A percentile compares a stretch with the other conserved stretches of the same genome.
phyloP scores from a whole-genome alignment of 2,113 vertebrate genomes.

The Acrocephalus arundinaceus region DNA sequence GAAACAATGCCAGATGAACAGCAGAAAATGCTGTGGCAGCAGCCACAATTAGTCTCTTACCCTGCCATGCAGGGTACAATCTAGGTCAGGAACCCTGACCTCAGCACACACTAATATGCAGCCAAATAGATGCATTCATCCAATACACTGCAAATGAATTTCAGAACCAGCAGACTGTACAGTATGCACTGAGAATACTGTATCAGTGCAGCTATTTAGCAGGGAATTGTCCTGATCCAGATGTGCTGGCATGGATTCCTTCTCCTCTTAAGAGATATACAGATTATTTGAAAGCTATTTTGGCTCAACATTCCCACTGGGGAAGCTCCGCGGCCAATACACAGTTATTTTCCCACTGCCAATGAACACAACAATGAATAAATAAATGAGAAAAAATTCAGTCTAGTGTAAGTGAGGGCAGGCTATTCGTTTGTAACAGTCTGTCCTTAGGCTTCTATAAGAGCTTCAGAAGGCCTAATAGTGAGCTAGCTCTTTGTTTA shows the following conservation, averaged over 20 bases:
- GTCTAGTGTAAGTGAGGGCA: neutral
- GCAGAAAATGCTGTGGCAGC: neutral
- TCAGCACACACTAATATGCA: neutral
- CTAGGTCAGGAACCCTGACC: conserved; percentile 38
- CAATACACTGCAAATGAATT: neutral
- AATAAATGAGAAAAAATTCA: neutral
- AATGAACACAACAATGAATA: neutral
- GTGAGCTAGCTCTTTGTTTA: neutral
- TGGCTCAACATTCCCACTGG: neutral
- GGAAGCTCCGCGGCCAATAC: neutral
- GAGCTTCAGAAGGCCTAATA: neutral
- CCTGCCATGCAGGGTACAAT: neutral
- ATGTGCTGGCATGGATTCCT: neutral
- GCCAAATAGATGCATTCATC: neutral
- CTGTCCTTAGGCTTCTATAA: neutral
- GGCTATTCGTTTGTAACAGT: neutral
- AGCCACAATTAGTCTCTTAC: neutral
- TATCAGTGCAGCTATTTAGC: neutral
- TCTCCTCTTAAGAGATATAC: neutral
- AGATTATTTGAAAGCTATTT: conserved; percentile 6
- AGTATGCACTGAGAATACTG: neutral
- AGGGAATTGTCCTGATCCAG: neutral
- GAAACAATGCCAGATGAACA: neutral
- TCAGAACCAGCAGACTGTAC: neutral
- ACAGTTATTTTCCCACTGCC: neutral